Evolutionary conservation across 1,140 invertebrate genomes (phyloP), one percentile per base, ranked within the genome.

Genomic region (Oryctes rhinoceros): DNA sequence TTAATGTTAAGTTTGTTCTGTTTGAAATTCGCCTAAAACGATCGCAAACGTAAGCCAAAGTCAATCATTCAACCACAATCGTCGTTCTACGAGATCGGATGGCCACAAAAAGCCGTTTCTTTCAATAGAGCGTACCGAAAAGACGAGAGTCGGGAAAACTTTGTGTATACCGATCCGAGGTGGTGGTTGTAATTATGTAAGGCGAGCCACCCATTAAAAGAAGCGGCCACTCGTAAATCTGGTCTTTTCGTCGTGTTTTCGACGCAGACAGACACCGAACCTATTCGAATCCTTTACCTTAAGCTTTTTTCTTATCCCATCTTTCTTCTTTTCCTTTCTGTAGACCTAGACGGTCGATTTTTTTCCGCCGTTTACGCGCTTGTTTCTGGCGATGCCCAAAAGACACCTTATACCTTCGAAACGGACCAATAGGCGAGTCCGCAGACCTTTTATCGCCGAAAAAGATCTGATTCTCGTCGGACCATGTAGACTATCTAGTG

Each of bases 181-280:
- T 86, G 85, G 82, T 85, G 85, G 85, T 67, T 85, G 84, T 85
- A 86, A 86, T 86, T 86, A 86, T 83, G 81, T 80, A 82, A 85
- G 83, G 83, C 85, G 80, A 83, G 85, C 85, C 85, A 86, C 85
- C 85, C 85, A 86, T 86, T 85, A 85, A 82, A 84, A 81, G 80
- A 81, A 82, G 79, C 82, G 83, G 81, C 80, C 84, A 79, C 78
- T 85, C 85, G 84, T 86, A 86, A 86, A 86, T 86, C 85, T 84
- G 77, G 83, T 80, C 83, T 81, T 30, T 85, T 85, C 84, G 84
- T 85, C 83, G 82, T 81, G 78, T 81, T 80, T 78, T 81, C 79
- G 80, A 81, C 80, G 30, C 20, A 67, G 20, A 6, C 65, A 24
- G 10, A 20, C 10, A 24, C 30, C 20, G 10, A 24, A 18, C 65